These are phyloP conservation scores for Otocyon megalotis DNA, from an alignment of 2,113 vertebrate species.

Conservation along the genomic window DNA sequence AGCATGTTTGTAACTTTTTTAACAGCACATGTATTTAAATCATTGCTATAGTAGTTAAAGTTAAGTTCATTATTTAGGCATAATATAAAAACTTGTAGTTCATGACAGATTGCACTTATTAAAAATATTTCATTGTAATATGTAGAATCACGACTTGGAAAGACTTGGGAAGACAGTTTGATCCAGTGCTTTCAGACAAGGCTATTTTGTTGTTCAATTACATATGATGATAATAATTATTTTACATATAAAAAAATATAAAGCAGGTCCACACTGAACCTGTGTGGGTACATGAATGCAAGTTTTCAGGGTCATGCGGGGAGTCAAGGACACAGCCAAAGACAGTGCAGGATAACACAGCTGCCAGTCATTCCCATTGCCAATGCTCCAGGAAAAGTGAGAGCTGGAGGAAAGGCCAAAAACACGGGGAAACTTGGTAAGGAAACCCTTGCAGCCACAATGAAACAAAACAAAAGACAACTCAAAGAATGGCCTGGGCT, in stretches of 20 bases:
- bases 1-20: constrained; percentile 49
- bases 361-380: background rate
- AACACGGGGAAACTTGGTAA: constrained; percentile 3
- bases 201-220: constrained; percentile 30
- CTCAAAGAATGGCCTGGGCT: background rate
- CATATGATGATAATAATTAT: background rate
- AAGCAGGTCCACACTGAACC: too few relatives aligned
- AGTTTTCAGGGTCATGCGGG: background rate
- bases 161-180: background rate
- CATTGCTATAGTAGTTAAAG: background rate
- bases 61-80: constrained; percentile 28
- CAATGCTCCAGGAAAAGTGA: background rate
- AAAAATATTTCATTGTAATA: background rate
- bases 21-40: constrained; percentile 38
- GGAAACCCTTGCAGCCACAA: background rate
- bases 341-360: background rate
- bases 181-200: background rate
- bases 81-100: constrained; percentile 2
- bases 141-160: background rate
- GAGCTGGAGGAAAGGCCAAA: constrained; percentile 1
- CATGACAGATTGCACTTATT: background rate
- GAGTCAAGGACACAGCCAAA: constrained; percentile 3
- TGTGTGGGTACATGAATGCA: background rate
- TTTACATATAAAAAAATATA: background rate
- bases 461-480: background rate